Evolutionary conservation across 2,113 vertebrate genomes (phyloP).

Genomic region (Grantiella picta): DNA sequence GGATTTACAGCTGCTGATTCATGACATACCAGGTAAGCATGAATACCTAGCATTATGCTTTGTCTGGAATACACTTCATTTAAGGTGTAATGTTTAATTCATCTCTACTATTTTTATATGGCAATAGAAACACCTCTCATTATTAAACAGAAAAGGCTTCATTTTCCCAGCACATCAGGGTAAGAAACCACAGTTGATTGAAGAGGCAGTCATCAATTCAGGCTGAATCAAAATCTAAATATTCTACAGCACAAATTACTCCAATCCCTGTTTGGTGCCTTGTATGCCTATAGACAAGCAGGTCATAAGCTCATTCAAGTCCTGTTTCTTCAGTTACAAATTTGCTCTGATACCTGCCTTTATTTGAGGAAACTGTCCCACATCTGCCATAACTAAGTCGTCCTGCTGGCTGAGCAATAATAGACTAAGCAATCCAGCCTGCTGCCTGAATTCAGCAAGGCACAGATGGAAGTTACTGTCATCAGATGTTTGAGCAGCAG

Average conservation of each 20-base stretch:
- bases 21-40: not conserved
- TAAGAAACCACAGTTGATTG: not conserved
- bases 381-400: not conserved
- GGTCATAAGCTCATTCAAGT: not conserved
- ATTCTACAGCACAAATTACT: not conserved
- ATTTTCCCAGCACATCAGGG: not conserved
- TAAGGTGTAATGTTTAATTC: not conserved
- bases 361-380: not conserved
- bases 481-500: slow-evolving; percentile 1
- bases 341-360: not conserved
- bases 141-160: not conserved
- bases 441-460: slow-evolving; percentile 12
- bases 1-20: not conserved
- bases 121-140: not conserved
- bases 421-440: not conserved
- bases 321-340: not conserved
- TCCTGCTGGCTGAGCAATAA: not conserved
- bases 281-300: not conserved
- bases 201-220: not conserved
- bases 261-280: not conserved
- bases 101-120: not conserved
- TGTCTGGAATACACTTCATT: not conserved
- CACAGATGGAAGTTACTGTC: not conserved
- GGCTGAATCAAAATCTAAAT: slow-evolving; percentile 7
- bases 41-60: not conserved